Evolutionary conservation across 2,888 invertebrate species (phyloP).

Genomic region (Tenthredo scrophulariae): DNA sequence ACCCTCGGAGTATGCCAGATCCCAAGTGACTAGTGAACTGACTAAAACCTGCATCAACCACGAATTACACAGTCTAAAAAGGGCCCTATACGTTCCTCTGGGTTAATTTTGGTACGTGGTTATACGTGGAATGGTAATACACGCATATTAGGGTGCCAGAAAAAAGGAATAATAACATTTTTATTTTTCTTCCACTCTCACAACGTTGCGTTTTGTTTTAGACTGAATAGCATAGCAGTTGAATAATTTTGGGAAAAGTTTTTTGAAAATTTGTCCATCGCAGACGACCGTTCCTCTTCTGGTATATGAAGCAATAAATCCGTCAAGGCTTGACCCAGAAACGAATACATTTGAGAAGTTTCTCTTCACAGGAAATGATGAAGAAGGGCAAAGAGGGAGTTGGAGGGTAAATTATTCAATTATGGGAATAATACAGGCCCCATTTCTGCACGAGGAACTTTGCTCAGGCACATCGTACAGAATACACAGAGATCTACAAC

Average conservation of each 20-base stretch:
- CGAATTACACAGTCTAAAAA: conserved; percentile 38
- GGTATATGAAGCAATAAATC: neutral
- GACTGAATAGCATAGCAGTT: too few species aligned
- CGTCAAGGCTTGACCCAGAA: neutral
- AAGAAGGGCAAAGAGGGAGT: neutral
- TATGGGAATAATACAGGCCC: neutral
- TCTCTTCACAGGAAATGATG: neutral
- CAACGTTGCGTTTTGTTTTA: too few species aligned
- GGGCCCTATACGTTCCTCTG: neutral
- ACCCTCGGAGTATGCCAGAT: conserved; percentile 11
- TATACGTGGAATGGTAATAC: neutral
- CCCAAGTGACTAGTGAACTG: conserved; percentile 21
- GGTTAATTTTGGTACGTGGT: neutral
- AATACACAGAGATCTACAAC: neutral
- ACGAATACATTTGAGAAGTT: neutral
- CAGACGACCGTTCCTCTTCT: neutral
- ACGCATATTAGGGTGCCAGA: neutral
- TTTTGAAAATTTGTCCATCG: neutral
- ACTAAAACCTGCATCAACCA: conserved; percentile 44
- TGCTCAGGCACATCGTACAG: neutral
- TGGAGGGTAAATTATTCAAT: conserved; percentile 25
- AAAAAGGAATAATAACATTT: too few species aligned
- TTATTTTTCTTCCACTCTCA: too few species aligned
- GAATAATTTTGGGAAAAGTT: too few species aligned
- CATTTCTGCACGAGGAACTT: neutral